These are phyloP conservation scores for Scarus forsteni DNA, from an alignment of 2,797 vertebrate species.

Conservation along the genomic window DNA sequence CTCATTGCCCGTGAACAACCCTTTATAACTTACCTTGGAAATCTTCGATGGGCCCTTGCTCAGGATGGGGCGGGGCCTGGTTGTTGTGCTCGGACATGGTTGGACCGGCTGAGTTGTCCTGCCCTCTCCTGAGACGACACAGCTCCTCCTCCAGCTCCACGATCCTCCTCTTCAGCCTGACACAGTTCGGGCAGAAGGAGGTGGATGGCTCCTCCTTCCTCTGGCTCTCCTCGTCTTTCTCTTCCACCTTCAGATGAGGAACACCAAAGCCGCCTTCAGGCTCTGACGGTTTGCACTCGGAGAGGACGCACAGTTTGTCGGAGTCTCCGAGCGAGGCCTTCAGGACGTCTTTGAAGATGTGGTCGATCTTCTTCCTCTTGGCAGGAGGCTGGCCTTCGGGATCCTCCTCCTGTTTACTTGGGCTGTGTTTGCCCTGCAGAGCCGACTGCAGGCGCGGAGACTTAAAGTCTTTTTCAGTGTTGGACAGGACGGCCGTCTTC, in stretches of 20 bases:
- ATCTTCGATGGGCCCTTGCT: slow-evolving; percentile 90
- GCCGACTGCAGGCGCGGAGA: slow-evolving; percentile 74
- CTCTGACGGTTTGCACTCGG: slow-evolving; percentile 81
- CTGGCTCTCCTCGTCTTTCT: slow-evolving; percentile 81
- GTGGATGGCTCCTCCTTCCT: slow-evolving; percentile 88
- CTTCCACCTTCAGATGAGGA: slow-evolving; percentile 88
- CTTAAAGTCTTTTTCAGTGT: slow-evolving; percentile 65
- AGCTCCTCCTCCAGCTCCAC: slow-evolving; percentile 94
- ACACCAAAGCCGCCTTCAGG: slow-evolving; percentile 76
- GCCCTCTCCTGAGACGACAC: slow-evolving; percentile 89
- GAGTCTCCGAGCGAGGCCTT: slow-evolving; percentile 91
- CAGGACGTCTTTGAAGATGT: slow-evolving; percentile 94
- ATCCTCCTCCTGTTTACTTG: slow-evolving; percentile 87
- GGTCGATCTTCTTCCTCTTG: slow-evolving; percentile 96
- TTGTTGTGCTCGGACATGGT: slow-evolving; percentile 8
- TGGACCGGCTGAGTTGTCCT: slow-evolving; percentile 70
- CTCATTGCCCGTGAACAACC: not conserved
- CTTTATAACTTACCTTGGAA: slow-evolving; percentile 87
- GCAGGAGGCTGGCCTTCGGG: slow-evolving; percentile 86
- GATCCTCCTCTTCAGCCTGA: slow-evolving; percentile 93
- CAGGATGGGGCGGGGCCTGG: slow-evolving; percentile 81
- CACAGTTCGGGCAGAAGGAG: slow-evolving; percentile 96
- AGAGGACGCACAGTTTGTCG: slow-evolving; percentile 66
- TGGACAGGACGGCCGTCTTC: slow-evolving; percentile 54
- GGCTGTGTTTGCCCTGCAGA: slow-evolving; percentile 85